Base-by-base conservation (phyloP, 1,140 invertebrate species). In the Drosophila quadrilineata region DNA sequence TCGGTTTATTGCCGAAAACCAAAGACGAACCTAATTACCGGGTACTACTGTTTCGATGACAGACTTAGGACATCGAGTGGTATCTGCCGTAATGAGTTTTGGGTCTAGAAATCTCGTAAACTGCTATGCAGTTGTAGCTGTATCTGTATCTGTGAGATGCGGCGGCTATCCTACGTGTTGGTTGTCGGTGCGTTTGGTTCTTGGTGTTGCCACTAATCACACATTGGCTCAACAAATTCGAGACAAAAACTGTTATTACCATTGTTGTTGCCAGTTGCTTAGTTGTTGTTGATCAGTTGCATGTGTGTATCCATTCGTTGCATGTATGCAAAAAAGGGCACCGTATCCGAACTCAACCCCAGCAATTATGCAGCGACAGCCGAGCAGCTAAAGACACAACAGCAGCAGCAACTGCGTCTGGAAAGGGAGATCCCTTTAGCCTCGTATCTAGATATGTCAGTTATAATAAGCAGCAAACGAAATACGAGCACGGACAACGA, bases 401-500 rank as follows among this genome's bases (percentile, higher is more conserved):
- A 33, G 35, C 33, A 31, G 31, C 45, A 24, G 17, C 50, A 29
- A 21, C 36, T 21, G 41, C 22, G 35, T 22, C 24, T 8, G 19
- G 16, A 29, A 24, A 8, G 40, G 17, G 50, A 29, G 24, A 31
- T 12, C 31, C 22, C 38, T 40, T 24, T n/a, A n/a, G 21, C 9
- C 5, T 49, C 28, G 31, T 77, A 79, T 79, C 75, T 79, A 71
- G 75, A 79, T 79, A 79, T 70, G 75, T 79, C 75, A 79, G 75
- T 79, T 79, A 74, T 79, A 79, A 79, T 79, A 79, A 79, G 75
- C 75, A 79, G 65, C 65, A 62, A n/a, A 50, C 50, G 75, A 79
- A 79, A 79, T 79, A 79, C 75, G 75, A 73, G 69, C 69, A 64
- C 75, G 53, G 36, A 53, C 56, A 53, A 41, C 41, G 48, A 38